Conservation (phyloP, 1,140 invertebrate genomes). For the Macrobrachium rosenbergii region DNA sequence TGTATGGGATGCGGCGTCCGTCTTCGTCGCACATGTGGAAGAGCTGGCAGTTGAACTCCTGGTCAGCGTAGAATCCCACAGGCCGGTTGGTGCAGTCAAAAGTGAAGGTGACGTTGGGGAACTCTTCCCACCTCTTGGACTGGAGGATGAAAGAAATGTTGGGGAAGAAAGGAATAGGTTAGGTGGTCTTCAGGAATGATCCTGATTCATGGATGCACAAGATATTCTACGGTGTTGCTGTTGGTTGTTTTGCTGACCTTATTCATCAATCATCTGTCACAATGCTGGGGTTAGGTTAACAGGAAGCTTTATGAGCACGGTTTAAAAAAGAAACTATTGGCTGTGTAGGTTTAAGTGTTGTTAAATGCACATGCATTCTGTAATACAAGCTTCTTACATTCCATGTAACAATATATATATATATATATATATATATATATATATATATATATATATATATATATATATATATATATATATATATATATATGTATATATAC, state of each 20-base stretch:
- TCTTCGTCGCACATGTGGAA: conserved; percentile 79
- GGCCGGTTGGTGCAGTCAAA: conserved; percentile 75
- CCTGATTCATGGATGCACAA: too few species aligned
- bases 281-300: too few species aligned
- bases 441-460: not conserved
- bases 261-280: too few species aligned
- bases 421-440: not conserved
- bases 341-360: too few species aligned
- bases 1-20: conserved; percentile 75
- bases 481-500: not conserved
- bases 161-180: not conserved
- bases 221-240: too few species aligned
- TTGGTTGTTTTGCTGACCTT: too few species aligned
- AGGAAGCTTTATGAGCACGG: too few species aligned
- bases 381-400: too few species aligned
- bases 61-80: conserved; percentile 77
- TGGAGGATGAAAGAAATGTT: conserved; percentile 52
- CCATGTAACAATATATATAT: not conserved
- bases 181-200: not conserved
- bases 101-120: conserved; percentile 76
- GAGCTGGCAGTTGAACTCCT: conserved; percentile 77
- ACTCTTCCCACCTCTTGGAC: conserved; percentile 76
- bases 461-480: not conserved
- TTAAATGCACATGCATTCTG: too few species aligned
- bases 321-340: too few species aligned